Evolutionary conservation across 2,113 vertebrate genomes (phyloP), one percentile per base, ranked within the genome.

Genomic region (Talpa occidentalis): DNA sequence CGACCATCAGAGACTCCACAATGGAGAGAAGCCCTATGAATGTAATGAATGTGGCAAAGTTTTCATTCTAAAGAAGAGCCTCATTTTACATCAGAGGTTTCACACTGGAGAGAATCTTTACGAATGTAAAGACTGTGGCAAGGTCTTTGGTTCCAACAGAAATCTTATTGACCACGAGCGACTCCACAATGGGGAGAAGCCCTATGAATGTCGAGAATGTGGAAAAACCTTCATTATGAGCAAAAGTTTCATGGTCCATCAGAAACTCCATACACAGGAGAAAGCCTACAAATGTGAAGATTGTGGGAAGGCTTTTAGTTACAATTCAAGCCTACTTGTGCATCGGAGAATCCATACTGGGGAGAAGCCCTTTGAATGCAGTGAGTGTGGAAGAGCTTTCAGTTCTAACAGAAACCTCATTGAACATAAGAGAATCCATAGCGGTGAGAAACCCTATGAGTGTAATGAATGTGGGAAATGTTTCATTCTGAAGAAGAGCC

Each of bases 341-440:
- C 97, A 97, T 83, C 90, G 90, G 37, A 97, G 97, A 79, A 97
- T 97, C 42, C 97, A 97, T 84, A 97, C 95, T 0, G 96, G 97
- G 21, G 97, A 97, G 85, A 98, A 97, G 70, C 97, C 96, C 26
- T 98, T 95, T 37, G 93, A 96, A 37, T 98, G 97, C 35, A 77
- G 40, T 9, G 96, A 97, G 12, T 98, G 96, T 74, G 97, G 95
- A n/a, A 93, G 94, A 76, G 96, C 95, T 72, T 98, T 97, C 78
- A 97, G 96, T 72, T 97, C 97, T 7, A 97, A 97, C 44, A 92
- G 97, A 22, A 98, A 97, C 42, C 96, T 98, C 72, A 79, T 92
- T 47, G 95, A 97, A 24, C 97, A 98, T 21, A 96, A 97, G 73
- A 96, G 96, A 77, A 98, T 97, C 72, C 96, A 97, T 72, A 97